These are phyloP conservation scores for Bombus confusus DNA, from an alignment of 1,140 invertebrate species.

Conservation along the genomic window DNA sequence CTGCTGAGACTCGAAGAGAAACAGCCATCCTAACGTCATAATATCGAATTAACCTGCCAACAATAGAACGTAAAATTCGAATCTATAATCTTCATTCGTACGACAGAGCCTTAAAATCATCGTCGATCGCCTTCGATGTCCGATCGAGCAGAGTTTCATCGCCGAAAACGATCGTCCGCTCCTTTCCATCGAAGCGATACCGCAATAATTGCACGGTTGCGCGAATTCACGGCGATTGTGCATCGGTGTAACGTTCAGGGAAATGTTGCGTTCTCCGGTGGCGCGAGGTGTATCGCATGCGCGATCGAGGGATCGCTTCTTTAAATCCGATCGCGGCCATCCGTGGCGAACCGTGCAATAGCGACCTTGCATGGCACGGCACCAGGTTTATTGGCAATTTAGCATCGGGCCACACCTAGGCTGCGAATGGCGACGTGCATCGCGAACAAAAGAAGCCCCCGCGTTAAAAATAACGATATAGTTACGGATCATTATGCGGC, in stretches of 20 bases:
- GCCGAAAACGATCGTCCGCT: not conserved
- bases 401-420: constrained; percentile 65
- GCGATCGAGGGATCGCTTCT: constrained; percentile 28
- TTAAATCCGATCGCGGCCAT: constrained; percentile 42
- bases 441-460: constrained; percentile 63
- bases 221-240: not conserved
- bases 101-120: not conserved
- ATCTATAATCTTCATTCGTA: not conserved
- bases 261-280: not conserved
- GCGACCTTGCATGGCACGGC: constrained; percentile 60
- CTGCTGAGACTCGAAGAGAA: not conserved
- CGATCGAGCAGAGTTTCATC: not conserved
- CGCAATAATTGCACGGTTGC: constrained; percentile 18
- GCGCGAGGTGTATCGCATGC: not conserved
- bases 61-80: not conserved
- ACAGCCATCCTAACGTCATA: not conserved
- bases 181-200: not conserved
- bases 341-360: constrained; percentile 56
- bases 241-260: not conserved
- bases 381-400: constrained; percentile 63
- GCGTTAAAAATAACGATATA: constrained; percentile 60
- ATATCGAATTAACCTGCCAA: not conserved
- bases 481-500: constrained; percentile 67
- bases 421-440: constrained; percentile 53
- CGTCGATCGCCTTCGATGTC: not conserved